Percentiles rank a stretch among this genome's conserved stretches.
These are phyloP conservation scores for Syrista parreyssii DNA, from an alignment of 2,888 invertebrate genomes.

Conservation along the genomic window DNA sequence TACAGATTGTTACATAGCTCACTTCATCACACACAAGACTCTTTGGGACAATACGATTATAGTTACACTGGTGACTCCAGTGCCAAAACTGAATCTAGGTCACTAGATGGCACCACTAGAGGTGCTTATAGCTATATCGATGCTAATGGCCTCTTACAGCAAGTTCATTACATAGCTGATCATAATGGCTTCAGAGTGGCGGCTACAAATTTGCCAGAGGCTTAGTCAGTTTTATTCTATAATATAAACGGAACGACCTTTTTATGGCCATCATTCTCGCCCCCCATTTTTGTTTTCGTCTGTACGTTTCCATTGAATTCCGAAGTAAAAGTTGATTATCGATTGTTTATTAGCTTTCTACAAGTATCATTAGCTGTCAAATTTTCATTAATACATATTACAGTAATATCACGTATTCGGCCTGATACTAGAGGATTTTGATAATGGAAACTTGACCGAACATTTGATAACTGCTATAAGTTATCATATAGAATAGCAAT, in stretches of 20 bases:
- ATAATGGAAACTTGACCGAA: too few relatives aligned
- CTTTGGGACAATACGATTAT: slow-evolving; percentile 70
- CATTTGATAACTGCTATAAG: not conserved
- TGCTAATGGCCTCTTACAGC: slow-evolving; percentile 74
- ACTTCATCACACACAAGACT: slow-evolving; percentile 70
- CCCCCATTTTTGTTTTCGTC: not conserved
- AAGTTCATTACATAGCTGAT: slow-evolving; percentile 75
- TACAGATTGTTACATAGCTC: slow-evolving; percentile 55
- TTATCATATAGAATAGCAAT: not conserved
- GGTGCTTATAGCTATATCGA: slow-evolving; percentile 79
- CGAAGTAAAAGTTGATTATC: not conserved
- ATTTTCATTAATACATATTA: not conserved
- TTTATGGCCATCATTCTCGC: not conserved
- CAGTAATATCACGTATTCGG: not conserved
- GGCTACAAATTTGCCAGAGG: slow-evolving; percentile 73
- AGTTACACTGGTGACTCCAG: slow-evolving; percentile 75
- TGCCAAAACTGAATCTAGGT: slow-evolving; percentile 73
- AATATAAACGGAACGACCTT: not conserved
- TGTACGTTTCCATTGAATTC: not conserved
- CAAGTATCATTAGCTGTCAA: not conserved
- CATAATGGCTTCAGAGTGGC: slow-evolving; percentile 75
- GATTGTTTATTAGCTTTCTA: not conserved
- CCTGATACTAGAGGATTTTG: not conserved
- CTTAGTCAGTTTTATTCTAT: slow-evolving; percentile 21
- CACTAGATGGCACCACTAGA: slow-evolving; percentile 72